These are phyloP conservation scores for Anthrax anthrax DNA, from an alignment of 2,888 invertebrate genomes.

Conservation along the genomic window DNA sequence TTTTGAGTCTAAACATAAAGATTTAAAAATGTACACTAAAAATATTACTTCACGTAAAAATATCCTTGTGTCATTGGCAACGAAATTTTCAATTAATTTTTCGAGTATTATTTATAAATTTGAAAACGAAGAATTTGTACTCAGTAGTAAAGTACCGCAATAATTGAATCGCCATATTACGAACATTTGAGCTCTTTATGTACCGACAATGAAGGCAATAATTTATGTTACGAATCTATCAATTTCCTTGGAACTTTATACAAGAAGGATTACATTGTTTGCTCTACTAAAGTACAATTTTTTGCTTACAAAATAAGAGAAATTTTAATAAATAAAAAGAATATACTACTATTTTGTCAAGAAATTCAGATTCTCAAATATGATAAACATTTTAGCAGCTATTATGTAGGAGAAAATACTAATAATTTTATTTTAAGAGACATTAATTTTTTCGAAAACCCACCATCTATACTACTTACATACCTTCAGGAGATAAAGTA, in stretches of 20 bases:
- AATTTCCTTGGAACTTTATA: background rate
- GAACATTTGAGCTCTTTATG: background rate
- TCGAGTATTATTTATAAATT: background rate
- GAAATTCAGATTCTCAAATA: background rate
- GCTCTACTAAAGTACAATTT: background rate
- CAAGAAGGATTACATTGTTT: background rate
- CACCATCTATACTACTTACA: background rate
- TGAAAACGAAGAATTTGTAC: background rate
- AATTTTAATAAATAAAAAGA: background rate
- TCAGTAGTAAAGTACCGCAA: background rate
- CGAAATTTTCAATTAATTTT: background rate
- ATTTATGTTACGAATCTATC: background rate
- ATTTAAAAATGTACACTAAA: background rate
- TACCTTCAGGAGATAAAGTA: background rate
- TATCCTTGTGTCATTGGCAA: background rate
- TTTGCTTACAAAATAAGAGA: background rate
- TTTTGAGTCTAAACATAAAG: slow-evolving; percentile 2
- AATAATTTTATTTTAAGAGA: background rate
- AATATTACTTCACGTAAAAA: background rate
- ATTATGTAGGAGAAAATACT: background rate
- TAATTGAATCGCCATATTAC: background rate
- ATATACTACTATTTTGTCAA: background rate
- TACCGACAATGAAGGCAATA: background rate
- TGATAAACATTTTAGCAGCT: background rate
- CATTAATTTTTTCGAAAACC: background rate